phyloP scores from a whole-genome alignment of 1,140 invertebrate species.

The Temnothorax nylanderi region DNA sequence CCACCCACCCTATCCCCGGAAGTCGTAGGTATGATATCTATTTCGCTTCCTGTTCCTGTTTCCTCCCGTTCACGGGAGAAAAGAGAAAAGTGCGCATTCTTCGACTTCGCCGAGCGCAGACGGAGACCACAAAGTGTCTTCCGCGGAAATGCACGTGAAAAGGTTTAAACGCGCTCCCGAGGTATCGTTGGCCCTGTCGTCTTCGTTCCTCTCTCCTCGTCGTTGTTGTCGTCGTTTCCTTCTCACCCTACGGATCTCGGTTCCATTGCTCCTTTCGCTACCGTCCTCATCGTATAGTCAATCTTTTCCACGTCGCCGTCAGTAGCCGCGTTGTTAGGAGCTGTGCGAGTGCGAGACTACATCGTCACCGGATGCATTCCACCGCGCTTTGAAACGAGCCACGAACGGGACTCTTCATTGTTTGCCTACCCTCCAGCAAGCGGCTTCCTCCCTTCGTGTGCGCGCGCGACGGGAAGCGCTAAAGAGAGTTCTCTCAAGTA shows the following conservation, averaged over 20 bases:
- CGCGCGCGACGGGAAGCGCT: slow-evolving; percentile 31
- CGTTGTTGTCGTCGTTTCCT: not conserved
- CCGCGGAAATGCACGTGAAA: slow-evolving; percentile 71
- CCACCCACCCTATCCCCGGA: slow-evolving; percentile 6
- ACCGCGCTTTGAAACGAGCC: slow-evolving; percentile 62
- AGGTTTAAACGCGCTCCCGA: slow-evolving; percentile 68
- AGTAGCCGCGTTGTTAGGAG: slow-evolving; percentile 59
- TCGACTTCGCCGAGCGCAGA: slow-evolving; percentile 64
- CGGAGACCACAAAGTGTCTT: slow-evolving; percentile 69
- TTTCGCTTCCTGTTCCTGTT: slow-evolving; percentile 46
- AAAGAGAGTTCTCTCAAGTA: slow-evolving; percentile 50
- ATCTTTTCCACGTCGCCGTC: slow-evolving; percentile 57
- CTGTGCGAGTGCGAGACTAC: not conserved
- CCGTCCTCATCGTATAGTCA: slow-evolving; percentile 52
- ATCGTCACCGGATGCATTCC: slow-evolving; percentile 64
- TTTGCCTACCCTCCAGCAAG: slow-evolving; percentile 51
- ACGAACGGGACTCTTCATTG: slow-evolving; percentile 62
- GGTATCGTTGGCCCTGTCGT: slow-evolving; percentile 65
- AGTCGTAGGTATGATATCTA: slow-evolving; percentile 37
- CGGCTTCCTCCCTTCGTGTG: slow-evolving; percentile 9
- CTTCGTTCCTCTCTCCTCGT: not conserved
- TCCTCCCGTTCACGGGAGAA: not conserved
- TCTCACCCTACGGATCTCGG: slow-evolving; percentile 28
- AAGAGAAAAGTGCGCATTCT: slow-evolving; percentile 64
- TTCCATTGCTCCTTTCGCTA: slow-evolving; percentile 50